Percentiles rank a stretch among this genome's conserved stretches.
Conservation (phyloP, 2,797 vertebrate genomes). For the Poeciliopsis infans region DNA sequence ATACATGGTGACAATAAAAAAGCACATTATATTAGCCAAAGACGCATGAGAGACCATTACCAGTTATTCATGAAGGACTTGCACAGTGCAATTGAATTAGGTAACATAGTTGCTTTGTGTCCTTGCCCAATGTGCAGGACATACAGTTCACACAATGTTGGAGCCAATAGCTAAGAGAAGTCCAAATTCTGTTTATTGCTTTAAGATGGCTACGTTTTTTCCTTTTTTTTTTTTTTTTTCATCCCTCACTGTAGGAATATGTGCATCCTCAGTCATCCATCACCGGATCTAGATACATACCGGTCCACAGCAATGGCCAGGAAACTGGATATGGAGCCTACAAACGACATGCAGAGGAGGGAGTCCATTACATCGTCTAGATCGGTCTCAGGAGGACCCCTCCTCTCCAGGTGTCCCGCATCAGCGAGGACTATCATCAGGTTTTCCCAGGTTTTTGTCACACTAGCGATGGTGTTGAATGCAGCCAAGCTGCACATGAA, state of each 20-base stretch:
- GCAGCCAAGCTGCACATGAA: slow-evolving; percentile 95
- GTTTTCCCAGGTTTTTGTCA: slow-evolving; percentile 91
- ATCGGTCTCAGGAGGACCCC: slow-evolving; percentile 78
- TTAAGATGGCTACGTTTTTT: not conserved
- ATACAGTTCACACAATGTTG: not conserved
- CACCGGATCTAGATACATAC: slow-evolving; percentile 53
- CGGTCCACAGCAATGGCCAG: slow-evolving; percentile 91
- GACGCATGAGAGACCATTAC: not conserved
- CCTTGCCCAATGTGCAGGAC: not conserved
- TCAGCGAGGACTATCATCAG: slow-evolving; percentile 86
- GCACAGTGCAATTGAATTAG: not conserved
- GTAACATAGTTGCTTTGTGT: not conserved
- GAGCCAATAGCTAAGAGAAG: not conserved
- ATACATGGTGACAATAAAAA: not conserved
- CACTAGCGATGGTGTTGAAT: slow-evolving; percentile 92
- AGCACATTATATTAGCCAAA: not conserved
- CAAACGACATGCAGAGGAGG: slow-evolving; percentile 89
- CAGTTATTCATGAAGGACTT: not conserved
- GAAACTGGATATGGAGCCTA: slow-evolving; percentile 93
- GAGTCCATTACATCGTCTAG: slow-evolving; percentile 91
- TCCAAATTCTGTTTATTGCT: not conserved
- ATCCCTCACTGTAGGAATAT: not conserved
- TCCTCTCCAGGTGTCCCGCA: slow-evolving; percentile 82
- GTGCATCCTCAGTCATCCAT: not conserved
- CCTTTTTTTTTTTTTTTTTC: too few species aligned